Conservation (phyloP, 2,888 invertebrate genomes). For the Diarsia dahlii region DNA sequence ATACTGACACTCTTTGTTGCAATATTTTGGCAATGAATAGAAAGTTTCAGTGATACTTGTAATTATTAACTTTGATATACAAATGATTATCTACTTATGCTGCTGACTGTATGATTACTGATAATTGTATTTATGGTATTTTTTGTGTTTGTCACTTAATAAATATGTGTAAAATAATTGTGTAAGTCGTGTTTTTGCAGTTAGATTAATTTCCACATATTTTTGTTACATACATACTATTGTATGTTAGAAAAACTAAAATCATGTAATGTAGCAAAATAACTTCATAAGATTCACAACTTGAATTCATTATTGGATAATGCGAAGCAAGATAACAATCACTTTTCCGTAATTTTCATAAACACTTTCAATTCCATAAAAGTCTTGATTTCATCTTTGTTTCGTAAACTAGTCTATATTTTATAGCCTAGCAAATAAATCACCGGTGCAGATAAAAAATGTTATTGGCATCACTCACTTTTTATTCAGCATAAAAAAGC, state of each 20-base stretch:
- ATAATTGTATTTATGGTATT: too few species aligned
- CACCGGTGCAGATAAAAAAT: slow-evolving; percentile 16
- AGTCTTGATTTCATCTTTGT: slow-evolving; percentile 21
- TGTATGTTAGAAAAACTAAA: too few species aligned
- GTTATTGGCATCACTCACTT: slow-evolving; percentile 32
- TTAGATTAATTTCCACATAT: too few species aligned
- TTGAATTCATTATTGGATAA: slow-evolving; percentile 12
- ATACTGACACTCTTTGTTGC: neutral
- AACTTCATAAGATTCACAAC: neutral
- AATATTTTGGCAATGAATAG: too few species aligned
- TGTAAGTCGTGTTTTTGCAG: neutral
- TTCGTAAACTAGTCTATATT: slow-evolving; percentile 26
- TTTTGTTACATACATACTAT: too few species aligned
- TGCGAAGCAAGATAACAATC: slow-evolving; percentile 21
- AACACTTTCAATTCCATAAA: slow-evolving; percentile 18
- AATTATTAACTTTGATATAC: neutral
- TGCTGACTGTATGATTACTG: neutral
- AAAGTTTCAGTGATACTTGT: neutral
- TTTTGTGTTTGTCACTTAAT: neutral
- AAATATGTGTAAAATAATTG: neutral
- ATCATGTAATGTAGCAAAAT: neutral
- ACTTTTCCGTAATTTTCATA: slow-evolving; percentile 15
- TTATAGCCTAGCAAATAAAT: slow-evolving; percentile 17
- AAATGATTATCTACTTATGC: neutral
- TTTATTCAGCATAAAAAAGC: slow-evolving; percentile 33